Base-by-base conservation (phyloP, 2,888 invertebrate species). In the Tetrapedia diversipes region DNA sequence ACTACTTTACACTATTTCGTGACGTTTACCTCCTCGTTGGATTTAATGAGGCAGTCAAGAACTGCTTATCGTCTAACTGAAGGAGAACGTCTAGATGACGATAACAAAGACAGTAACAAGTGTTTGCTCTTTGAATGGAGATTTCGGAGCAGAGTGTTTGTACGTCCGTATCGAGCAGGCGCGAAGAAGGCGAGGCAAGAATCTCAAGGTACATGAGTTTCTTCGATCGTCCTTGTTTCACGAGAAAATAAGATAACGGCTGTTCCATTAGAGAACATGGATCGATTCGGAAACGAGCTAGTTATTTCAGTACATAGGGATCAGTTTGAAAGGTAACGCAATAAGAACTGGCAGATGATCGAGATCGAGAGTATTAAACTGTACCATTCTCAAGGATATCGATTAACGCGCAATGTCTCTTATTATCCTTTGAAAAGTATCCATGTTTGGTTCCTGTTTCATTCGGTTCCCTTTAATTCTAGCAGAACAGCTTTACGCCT, bases 161-260 rank as follows among this genome's bases (percentile, higher is more conserved):
- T 43, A 45, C 69, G 43, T 10, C 39, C 49, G 72, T 65, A 63
- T 79, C 61, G 71, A 76, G 79, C 81, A 81, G 45, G 74, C 75
- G 65, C 77, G 49, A 57, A 22, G 19, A 75, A 60, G 59, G 69
- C 65, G 68, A 69, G 61, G 72, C 66, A 39, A 70, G 71, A 69
- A 43, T 51, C 63, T 65, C 72, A 34, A 61, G 66, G 64, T 43
- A 63, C 41, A 68, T 57, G 34, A 45, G 51, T 57, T 32, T 19
- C 67, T 68, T 81, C 79, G 75, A 83, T 81, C 74, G 79, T 75
- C 79, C 70, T 77, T 82, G 60, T 77, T 69, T 63, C 67, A 34
- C 56, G 54, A 65, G 73, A 51, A 73, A 71, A 64, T 63, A 43
- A 56, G 72, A 41, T 61, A 80, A 78, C 77, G 61, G 39, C 49